Conservation (phyloP, 1,140 invertebrate genomes). For the Andricus grossulariae region DNA sequence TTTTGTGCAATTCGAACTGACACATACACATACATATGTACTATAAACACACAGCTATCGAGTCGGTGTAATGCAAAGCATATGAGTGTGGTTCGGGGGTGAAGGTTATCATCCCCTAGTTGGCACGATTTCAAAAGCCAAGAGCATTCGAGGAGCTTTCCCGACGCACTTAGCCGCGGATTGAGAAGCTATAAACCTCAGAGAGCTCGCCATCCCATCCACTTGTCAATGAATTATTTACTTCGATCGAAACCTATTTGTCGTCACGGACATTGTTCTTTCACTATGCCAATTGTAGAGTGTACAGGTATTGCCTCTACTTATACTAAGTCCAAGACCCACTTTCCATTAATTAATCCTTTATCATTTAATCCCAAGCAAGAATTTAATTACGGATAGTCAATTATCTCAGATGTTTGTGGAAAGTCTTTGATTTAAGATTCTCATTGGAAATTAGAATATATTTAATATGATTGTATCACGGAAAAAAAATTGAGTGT, state of each 20-base stretch:
- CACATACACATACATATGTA: conserved; percentile 9
- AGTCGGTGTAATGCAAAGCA: conserved; percentile 12
- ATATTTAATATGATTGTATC: too few species aligned
- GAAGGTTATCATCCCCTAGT: conserved; percentile 64
- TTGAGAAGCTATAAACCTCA: conserved; percentile 60
- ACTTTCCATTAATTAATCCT: conserved; percentile 11
- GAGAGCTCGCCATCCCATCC: neutral
- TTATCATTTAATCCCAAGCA: neutral
- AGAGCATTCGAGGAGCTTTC: conserved; percentile 56
- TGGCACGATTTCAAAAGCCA: conserved; percentile 61
- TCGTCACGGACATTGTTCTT: conserved; percentile 11
- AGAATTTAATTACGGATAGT: neutral
- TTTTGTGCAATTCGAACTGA: conserved; percentile 7
- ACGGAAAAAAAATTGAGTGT: too few species aligned
- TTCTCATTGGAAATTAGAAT: too few species aligned
- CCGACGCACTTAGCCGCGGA: conserved; percentile 57
- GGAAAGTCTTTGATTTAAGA: neutral
- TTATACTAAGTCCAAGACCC: neutral
- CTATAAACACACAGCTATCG: neutral
- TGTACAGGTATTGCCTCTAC: neutral
- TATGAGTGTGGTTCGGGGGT: conserved; percentile 45
- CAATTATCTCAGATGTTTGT: neutral
- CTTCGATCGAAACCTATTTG: conserved; percentile 27
- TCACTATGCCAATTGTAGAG: neutral
- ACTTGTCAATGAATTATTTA: conserved; percentile 36